Evolutionary conservation across 2,113 vertebrate genomes (phyloP).

Genomic region (Ictidomys tridecemlineatus): DNA sequence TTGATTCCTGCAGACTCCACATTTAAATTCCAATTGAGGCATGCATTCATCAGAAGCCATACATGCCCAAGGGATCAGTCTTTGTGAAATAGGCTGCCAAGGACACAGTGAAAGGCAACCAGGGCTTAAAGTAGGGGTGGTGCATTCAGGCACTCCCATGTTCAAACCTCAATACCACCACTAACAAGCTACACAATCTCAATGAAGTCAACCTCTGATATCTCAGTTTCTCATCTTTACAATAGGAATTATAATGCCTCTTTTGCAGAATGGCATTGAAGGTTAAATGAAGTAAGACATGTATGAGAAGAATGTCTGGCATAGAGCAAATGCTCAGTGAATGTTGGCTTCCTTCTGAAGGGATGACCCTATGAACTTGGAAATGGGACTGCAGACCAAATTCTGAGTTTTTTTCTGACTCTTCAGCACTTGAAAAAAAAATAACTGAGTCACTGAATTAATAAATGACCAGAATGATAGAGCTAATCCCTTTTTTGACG

Average conservation of each 20-base stretch:
- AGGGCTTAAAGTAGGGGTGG: neutral
- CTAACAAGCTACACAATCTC: neutral
- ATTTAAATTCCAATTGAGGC: neutral
- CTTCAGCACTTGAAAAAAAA: neutral
- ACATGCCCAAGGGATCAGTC: neutral
- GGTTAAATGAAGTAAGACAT: neutral
- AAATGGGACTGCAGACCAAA: neutral
- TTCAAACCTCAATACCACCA: neutral
- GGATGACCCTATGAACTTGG: too few species aligned
- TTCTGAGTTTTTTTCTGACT: neutral
- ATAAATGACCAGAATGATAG: too few species aligned
- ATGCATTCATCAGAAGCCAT: neutral
- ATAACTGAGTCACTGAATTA: neutral
- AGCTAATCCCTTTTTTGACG: neutral
- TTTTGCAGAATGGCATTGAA: neutral
- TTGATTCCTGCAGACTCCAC: neutral
- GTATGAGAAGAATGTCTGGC: neutral
- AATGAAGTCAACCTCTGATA: neutral
- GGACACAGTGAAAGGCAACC: neutral
- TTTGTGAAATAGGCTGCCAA: neutral
- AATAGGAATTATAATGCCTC: neutral
- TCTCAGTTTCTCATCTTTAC: neutral
- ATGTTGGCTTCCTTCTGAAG: neutral
- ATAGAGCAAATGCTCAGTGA: neutral
- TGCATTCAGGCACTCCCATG: neutral